Conservation (phyloP, 23 tunicate species). For the Halocynthia roretzi region DNA sequence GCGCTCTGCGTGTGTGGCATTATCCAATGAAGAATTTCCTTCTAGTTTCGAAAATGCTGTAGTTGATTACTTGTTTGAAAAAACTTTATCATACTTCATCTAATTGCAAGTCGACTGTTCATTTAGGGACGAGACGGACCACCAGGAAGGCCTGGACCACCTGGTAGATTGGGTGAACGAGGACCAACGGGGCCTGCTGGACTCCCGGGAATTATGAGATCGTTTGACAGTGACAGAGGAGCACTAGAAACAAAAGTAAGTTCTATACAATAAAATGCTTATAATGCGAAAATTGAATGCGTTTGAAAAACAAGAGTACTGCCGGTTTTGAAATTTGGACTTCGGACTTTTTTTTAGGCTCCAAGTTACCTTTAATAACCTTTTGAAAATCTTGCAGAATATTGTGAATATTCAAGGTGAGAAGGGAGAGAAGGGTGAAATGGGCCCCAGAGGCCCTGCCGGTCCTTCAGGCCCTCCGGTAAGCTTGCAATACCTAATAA, state of each 20-base stretch:
- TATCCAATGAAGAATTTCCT: too few species aligned
- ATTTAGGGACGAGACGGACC: conserved; percentile 6
- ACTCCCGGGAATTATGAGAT: conserved; percentile 27
- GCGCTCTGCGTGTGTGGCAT: too few species aligned
- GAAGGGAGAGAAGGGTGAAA: conserved; percentile 18
- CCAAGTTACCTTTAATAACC: background rate
- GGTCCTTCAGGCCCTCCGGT: conserved; percentile 32
- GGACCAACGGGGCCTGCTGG: conserved; percentile 34
- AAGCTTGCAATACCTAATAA: background rate
- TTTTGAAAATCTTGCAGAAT: background rate
- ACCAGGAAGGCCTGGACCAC: conserved; percentile 16
- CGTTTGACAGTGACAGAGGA: background rate
- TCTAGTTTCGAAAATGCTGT: too few species aligned
- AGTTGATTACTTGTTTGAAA: too few species aligned
- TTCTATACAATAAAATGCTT: background rate
- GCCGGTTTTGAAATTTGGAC: background rate
- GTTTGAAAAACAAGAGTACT: too few species aligned
- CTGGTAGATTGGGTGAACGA: conserved; percentile 7
- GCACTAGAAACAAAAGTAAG: background rate
- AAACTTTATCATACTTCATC: too few species aligned
- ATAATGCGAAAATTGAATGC: background rate
- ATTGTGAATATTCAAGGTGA: conserved; percentile 14
- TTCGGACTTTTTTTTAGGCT: background rate
- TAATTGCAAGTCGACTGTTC: background rate
- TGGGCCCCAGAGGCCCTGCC: conserved; percentile 20